Conservation (phyloP, 2,113 vertebrate species). For the Mugil cephalus region DNA sequence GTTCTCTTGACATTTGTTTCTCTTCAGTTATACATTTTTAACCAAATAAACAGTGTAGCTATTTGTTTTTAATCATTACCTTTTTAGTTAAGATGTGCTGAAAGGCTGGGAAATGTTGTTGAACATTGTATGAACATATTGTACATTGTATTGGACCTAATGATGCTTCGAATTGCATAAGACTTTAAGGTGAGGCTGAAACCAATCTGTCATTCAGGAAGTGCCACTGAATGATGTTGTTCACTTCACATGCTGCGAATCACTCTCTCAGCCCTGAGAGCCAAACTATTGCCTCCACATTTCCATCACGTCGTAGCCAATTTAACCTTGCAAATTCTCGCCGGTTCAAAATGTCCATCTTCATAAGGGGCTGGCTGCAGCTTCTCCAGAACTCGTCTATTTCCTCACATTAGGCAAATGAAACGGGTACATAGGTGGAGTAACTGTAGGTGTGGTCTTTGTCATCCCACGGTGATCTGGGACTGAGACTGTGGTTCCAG, state of each 20-base stretch:
- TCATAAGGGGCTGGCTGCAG: conserved; percentile 35
- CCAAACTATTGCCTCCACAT: conserved; percentile 47
- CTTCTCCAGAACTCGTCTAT: conserved; percentile 5
- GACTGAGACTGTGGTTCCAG: neutral
- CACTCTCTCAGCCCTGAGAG: conserved; percentile 15
- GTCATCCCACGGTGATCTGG: no score
- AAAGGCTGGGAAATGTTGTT: conserved; percentile 12
- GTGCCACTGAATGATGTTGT: conserved; percentile 39
- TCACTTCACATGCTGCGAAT: conserved; percentile 30
- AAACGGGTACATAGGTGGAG: conserved; percentile 36
- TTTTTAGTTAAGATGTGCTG: conserved; percentile 6
- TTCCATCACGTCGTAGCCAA: conserved; percentile 53
- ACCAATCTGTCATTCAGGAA: conserved; percentile 27
- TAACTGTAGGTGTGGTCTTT: conserved; percentile 12
- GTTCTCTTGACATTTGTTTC: conserved; percentile 3
- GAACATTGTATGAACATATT: no score
- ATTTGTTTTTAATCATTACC: conserved; percentile 14
- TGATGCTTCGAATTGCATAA: neutral
- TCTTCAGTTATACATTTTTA: neutral
- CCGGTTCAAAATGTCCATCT: conserved; percentile 53
- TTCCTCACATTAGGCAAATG: conserved; percentile 8
- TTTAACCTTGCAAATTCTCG: conserved; percentile 56
- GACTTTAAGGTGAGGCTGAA: conserved; percentile 18
- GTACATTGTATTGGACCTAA: neutral
- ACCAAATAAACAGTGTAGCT: neutral